Evolutionary conservation across 2,888 invertebrate genomes (phyloP).

Genomic region (Andrena dorsata): DNA sequence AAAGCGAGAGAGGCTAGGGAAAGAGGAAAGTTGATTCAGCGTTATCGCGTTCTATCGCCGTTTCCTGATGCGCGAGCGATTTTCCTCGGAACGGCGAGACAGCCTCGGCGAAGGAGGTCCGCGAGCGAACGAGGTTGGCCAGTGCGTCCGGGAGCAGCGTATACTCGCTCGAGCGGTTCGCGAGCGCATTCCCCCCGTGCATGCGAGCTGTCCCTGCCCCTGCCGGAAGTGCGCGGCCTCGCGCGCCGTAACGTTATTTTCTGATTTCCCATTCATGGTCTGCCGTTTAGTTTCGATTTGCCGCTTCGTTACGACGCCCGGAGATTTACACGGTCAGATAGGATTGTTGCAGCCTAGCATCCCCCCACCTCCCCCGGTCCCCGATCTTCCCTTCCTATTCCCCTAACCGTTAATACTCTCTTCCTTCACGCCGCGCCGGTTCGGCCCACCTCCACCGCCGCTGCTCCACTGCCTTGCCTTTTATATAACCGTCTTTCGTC

Average conservation of each 20-base stretch:
- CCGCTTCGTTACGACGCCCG: slow-evolving; percentile 82
- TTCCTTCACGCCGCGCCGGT: slow-evolving; percentile 15
- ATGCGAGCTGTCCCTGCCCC: slow-evolving; percentile 56
- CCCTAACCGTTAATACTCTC: slow-evolving; percentile 24
- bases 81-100: not conserved
- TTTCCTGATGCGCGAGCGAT: too few species aligned
- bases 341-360: slow-evolving; percentile 77
- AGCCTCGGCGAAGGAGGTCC: not conserved
- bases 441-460: slow-evolving; percentile 8
- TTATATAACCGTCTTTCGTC: slow-evolving; percentile 80
- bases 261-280: slow-evolving; percentile 80
- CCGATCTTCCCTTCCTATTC: slow-evolving; percentile 20
- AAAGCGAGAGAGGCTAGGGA: too few species aligned
- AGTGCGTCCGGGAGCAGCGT: slow-evolving; percentile 13
- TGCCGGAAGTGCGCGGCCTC: slow-evolving; percentile 78
- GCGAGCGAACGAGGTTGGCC: not conserved
- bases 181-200: slow-evolving; percentile 50
- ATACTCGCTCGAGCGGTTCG: slow-evolving; percentile 42
- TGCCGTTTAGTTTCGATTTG: slow-evolving; percentile 83
- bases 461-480: slow-evolving; percentile 51
- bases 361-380: slow-evolving; percentile 33
- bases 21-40: too few species aligned
- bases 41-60: too few species aligned
- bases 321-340: slow-evolving; percentile 83
- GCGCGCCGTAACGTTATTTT: slow-evolving; percentile 79